phyloP scores from a whole-genome alignment of 2,113 vertebrate species.

The Lampris incognitus region DNA sequence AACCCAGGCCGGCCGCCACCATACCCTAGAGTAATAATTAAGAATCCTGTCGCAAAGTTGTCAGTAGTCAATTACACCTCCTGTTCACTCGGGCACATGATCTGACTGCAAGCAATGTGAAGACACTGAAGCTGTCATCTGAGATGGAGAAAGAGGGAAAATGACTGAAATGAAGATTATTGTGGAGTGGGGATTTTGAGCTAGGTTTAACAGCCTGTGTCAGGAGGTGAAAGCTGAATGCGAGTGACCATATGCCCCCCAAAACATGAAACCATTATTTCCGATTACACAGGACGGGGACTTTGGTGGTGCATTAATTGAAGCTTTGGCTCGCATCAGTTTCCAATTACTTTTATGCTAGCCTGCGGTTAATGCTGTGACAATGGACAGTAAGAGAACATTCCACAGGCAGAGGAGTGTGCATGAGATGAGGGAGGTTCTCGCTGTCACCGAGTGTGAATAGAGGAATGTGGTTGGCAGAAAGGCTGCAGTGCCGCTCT shows the following conservation, averaged over 20 bases:
- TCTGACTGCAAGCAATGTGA: conserved; percentile 76
- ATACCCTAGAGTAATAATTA: conserved; percentile 84
- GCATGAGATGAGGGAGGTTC: conserved; percentile 57
- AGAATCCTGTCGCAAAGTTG: conserved; percentile 79
- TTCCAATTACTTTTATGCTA: conserved; percentile 88
- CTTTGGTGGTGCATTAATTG: conserved; percentile 84
- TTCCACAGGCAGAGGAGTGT: conserved; percentile 58
- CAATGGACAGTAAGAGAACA: conserved; percentile 74
- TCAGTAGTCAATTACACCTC: conserved; percentile 85
- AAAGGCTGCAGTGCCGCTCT: conserved; percentile 38
- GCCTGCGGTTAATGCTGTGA: conserved; percentile 83
- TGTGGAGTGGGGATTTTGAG: conserved; percentile 73
- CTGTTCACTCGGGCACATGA: conserved; percentile 70
- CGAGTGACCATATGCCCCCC: conserved; percentile 77
- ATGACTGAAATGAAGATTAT: conserved; percentile 81
- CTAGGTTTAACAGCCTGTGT: conserved; percentile 77
- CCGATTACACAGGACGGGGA: conserved; percentile 82
- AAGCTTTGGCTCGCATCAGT: conserved; percentile 81
- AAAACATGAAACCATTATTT: conserved; percentile 84
- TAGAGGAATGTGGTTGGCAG: conserved; percentile 56
- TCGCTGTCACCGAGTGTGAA: conserved; percentile 50
- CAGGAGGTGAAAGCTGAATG: conserved; percentile 81
- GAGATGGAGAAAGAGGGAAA: conserved; percentile 75
- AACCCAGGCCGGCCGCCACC: conserved; percentile 70
- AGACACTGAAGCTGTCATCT: conserved; percentile 72